A percentile compares a stretch with the other conserved stretches of the same genome.
These are phyloP conservation scores for Pan paniscus DNA, from an alignment of 2,113 vertebrate genomes.

Conservation along the genomic window DNA sequence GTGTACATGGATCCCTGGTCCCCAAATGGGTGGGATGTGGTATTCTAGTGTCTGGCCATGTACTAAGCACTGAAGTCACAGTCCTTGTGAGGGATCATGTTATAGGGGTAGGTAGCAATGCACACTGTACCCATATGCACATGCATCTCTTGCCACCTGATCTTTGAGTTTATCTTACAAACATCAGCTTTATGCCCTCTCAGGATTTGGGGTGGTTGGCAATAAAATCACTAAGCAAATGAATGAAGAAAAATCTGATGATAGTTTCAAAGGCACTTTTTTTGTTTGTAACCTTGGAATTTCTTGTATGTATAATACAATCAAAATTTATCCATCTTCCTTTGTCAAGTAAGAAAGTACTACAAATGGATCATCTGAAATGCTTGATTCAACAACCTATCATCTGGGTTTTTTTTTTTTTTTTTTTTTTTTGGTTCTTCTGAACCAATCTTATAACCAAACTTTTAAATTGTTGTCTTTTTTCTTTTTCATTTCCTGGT, in stretches of 20 bases:
- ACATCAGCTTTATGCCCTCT: not conserved
- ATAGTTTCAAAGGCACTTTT: not conserved
- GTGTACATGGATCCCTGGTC: not conserved
- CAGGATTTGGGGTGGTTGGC: not conserved
- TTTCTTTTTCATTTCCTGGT: not conserved
- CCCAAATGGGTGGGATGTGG: fast-evolving
- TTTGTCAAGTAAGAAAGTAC: not conserved
- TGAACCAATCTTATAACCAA: not conserved
- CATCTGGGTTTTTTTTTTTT: not conserved
- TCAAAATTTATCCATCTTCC: not conserved
- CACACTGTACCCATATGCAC: not conserved
- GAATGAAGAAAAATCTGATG: not conserved
- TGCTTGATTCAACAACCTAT: not conserved
- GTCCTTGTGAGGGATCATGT: not conserved
- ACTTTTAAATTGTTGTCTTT: not conserved
- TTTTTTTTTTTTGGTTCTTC: not conserved
- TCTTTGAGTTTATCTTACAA: not conserved
- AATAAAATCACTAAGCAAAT: not conserved
- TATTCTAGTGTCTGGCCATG: not conserved
- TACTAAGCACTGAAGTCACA: too few relatives aligned
- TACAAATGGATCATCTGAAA: not conserved
- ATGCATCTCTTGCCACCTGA: not conserved
- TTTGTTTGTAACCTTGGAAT: not conserved
- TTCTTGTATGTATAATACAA: not conserved
- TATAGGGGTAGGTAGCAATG: fast-evolving